Evolutionary conservation across 2,888 invertebrate genomes (phyloP), one percentile per base, ranked within the genome.

Genomic region (Drosophila anomelani): DNA sequence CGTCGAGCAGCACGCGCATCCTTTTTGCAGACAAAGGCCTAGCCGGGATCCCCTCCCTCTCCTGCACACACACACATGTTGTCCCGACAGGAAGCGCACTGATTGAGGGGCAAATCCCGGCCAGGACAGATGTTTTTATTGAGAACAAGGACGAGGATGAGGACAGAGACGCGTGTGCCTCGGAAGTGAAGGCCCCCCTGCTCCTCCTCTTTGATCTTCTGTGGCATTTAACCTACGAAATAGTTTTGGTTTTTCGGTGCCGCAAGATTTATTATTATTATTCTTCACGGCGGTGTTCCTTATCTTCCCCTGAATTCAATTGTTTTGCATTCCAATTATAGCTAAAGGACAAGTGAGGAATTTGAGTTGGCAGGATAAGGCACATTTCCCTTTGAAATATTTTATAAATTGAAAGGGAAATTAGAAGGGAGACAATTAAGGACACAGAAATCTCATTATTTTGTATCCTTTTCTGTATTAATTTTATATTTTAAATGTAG

Each of bases 11-110:
- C 83, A 84, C 83, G 83, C 83, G 83, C 79, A 84, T 78, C 79
- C 79, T 87, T 82, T 85, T 85, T 79, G 82, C 72, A 79, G 60
- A 74, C 80, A 82, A 83, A 62, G 69, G 60, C 70, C 54, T 63
- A 53, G 13, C 46, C 23, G 8, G 49, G 49, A 32, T 51, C 51
- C 13, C 49, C 26, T 20, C 49, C 26, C n/a, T 12, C 46, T n/a
- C 46, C 46, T 34, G 23, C 15, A 36, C 34, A 34, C 62, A 80
- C 62, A 80, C 88, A 88, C 86, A 86, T 85, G 89, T 89, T 76
- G 75, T 66, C 67, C 67, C 47, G 80, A 66, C 85, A 85, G 85
- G 85, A 85, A 89, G 79, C 90, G 86, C 90, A 88, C 88, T 84
- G 84, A 84, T 84, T 84, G 84, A 89, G 88, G 74, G 79, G 85